Percentiles rank a stretch among this genome's conserved stretches.
phyloP scores from a whole-genome alignment of 2,113 vertebrate species.

The Tiliqua scincoides region DNA sequence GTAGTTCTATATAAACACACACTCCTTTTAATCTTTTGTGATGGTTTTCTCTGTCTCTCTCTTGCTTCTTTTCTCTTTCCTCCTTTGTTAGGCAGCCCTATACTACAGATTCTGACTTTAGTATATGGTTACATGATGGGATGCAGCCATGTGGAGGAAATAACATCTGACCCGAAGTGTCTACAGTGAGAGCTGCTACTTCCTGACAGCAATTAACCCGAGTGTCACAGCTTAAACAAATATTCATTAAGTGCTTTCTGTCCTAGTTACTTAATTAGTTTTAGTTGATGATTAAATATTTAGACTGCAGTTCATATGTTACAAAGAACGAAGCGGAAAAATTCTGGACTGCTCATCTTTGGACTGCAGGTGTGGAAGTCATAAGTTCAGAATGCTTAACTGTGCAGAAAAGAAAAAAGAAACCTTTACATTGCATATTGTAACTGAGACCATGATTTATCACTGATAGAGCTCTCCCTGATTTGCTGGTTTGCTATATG shows the following conservation, averaged over 20 bases:
- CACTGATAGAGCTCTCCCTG: too few relatives aligned
- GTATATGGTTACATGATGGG: background rate
- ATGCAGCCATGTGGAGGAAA: background rate
- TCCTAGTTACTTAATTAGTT: background rate
- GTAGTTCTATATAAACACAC: background rate
- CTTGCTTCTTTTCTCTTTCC: background rate
- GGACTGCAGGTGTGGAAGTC: too few relatives aligned
- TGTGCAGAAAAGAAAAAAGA: too few relatives aligned
- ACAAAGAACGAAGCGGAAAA: too few relatives aligned
- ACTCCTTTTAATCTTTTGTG: background rate
- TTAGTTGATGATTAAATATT: background rate
- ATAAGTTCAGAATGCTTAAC: too few relatives aligned
- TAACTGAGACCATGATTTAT: too few relatives aligned
- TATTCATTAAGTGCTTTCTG: background rate
- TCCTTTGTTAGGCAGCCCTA: background rate
- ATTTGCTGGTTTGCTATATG: too few relatives aligned
- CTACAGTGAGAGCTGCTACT: background rate
- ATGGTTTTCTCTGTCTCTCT: background rate
- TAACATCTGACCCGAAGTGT: background rate
- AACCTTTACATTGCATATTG: too few relatives aligned
- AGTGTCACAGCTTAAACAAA: background rate
- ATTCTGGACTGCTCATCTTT: too few relatives aligned
- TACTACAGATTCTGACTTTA: background rate
- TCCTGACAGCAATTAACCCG: background rate
- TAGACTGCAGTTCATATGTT: too few relatives aligned